Evolutionary conservation across 2,888 invertebrate genomes (phyloP), one percentile per base, ranked within the genome.

Genomic region (Volucella inanis): DNA sequence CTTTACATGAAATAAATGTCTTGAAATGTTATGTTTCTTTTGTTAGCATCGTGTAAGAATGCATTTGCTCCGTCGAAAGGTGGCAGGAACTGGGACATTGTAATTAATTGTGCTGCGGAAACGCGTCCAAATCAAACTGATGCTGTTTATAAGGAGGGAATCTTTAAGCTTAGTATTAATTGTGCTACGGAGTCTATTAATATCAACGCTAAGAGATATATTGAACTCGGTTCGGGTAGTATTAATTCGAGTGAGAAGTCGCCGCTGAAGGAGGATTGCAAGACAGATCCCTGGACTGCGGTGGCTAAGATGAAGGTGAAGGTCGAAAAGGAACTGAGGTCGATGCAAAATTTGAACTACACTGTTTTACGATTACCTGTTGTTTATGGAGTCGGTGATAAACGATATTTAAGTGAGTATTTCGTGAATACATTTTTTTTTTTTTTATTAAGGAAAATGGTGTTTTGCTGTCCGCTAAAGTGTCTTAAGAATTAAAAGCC

Each of bases 91-190:
- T 97, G 96, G 95, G 95, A 95, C 89, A 94, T 95, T 90, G 97
- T 97, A 59, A 95, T 97, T 82, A 98, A 98, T 93, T 96, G 98
- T 91, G 98, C 98, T 1, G 97, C 96, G 2, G 98, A 98, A 93
- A 98, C 98, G 3, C 96, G 97, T 90, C 94, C 95, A 74, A 96
- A 97, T 14, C 97, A 98, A 93, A 96, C 96, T 11, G 97, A 98
- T 91, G 95, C 97, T 2, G 97, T 98, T 18, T 98, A 98, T 92
- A 94, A 95, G 88, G 98, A 98, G 91, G 98, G 98, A 12, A 96
- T 98, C 87, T 93, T 95, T 80, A 96, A 96, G 88, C 93, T 98
- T 47, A 97, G 97, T 91, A 89, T 95, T 49, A 97, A 97, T 90
- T 97, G 97, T 92, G 97, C 97, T 11, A 94, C 94, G 86, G 94